phyloP scores from a whole-genome alignment of 2,113 vertebrate species.

The Taurulus bubalis region DNA sequence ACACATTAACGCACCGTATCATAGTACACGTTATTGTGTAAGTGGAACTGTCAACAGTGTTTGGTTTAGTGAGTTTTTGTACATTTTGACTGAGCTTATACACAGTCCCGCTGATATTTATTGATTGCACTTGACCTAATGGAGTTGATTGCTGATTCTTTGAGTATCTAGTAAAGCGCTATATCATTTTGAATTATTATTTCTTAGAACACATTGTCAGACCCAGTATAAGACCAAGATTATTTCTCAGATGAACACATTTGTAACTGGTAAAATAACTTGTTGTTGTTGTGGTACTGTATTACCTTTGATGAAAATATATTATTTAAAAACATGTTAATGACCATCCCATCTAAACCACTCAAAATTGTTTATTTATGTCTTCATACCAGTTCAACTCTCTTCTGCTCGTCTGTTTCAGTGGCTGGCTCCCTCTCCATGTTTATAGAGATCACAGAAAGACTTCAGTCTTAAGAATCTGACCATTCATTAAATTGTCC shows the following conservation, averaged over 20 bases:
- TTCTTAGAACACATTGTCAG: conserved; percentile 10
- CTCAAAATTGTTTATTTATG: background rate
- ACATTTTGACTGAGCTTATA: conserved; percentile 21
- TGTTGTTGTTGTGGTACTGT: background rate
- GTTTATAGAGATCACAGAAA: conserved; percentile 2
- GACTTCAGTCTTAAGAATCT: background rate
- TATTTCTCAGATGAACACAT: conserved; percentile 11
- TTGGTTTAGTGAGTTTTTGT: background rate
- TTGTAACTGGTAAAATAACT: conserved; percentile 4
- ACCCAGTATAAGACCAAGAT: conserved; percentile 1
- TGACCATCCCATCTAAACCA: background rate
- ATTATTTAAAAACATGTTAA: background rate
- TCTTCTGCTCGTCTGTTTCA: background rate
- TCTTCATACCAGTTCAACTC: background rate
- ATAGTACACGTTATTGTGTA: conserved; percentile 11
- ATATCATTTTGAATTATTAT: too few species aligned
- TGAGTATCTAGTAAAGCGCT: too few species aligned
- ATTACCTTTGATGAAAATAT: background rate
- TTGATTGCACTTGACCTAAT: conserved; percentile 12
- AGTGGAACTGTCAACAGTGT: conserved; percentile 8
- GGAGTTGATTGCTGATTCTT: conserved; percentile 15
- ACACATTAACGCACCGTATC: background rate
- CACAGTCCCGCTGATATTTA: conserved; percentile 7
- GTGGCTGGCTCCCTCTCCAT: background rate
- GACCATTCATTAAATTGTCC: background rate